A percentile compares a stretch with the other conserved stretches of the same genome.
Conservation (phyloP, 2,797 vertebrate species). For the Balearica regulorum region DNA sequence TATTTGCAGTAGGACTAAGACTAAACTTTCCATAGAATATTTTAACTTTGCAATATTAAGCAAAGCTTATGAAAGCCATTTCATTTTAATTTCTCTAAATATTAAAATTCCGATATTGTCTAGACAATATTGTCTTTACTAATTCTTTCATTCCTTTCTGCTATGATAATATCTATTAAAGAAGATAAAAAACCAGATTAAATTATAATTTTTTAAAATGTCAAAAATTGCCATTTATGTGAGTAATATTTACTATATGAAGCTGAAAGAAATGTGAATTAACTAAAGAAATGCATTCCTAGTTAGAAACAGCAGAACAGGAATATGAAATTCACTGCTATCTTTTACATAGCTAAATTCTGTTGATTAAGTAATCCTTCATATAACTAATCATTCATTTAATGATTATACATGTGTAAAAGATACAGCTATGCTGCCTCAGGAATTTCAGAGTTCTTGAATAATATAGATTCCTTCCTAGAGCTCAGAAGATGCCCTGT, state of each 20-base stretch:
- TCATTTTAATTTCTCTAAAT: background rate
- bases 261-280: background rate
- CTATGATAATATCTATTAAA: background rate
- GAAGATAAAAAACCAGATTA: background rate
- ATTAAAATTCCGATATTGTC: background rate
- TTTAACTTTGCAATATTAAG: background rate
- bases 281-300: background rate
- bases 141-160: background rate
- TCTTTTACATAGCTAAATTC: background rate
- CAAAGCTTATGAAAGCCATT: background rate
- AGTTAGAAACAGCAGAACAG: background rate
- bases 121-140: background rate
- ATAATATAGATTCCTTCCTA: background rate
- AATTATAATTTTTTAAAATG: background rate
- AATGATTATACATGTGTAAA: background rate
- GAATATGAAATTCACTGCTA: background rate
- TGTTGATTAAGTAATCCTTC: background rate
- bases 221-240: background rate
- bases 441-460: background rate
- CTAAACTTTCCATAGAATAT: background rate
- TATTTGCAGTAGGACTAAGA: background rate
- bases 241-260: background rate
- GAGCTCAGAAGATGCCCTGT: background rate
- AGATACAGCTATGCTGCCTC: background rate
- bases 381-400: background rate